Base-by-base conservation (phyloP, 2,888 invertebrate species). In the Allophyes oxyacanthae region DNA sequence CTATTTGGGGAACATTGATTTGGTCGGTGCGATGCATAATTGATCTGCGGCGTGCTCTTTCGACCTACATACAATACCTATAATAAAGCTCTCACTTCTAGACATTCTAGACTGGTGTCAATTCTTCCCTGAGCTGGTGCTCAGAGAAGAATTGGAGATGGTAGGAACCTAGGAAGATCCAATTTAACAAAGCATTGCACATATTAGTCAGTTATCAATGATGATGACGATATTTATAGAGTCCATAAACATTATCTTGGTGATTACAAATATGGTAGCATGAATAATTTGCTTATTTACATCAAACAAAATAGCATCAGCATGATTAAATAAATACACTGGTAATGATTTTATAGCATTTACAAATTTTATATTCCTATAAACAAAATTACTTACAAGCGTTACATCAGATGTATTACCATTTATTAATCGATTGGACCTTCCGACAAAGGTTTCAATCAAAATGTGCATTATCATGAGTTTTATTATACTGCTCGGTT, bases 401-500 rank as follows among this genome's bases (percentile, higher is more conserved):
- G 20, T 40, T 30, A 9, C 30, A 36, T 40, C 25, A 42, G 13
- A 15, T 9, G 7, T 15, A 41, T 49, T 36, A 15, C 36, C 20
- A 44, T 41, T 33, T 13, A 58, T n/a, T n/a, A n/a, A n/a, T n/a
- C n/a, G n/a, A n/a, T 32, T 42, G 25, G 14, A n/a, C n/a, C n/a
- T 8, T 30, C 37, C 38, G 37, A n/a, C 6, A 2, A 34, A 20
- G 42, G 30, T 30, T 49, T 25, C 26, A 13, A 46, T 34, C 32
- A 43, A 50, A 64, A 40, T 61, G 7, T 64, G 46, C 54, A 33
- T 10, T 20, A 36, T 66, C 61, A 66, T 48, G 25, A 46, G 37
- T 33, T 42, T 14, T 40, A 44, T 60, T 50, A 37, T 20, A 20
- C n/a, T 37, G 14, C 14, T 28, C 4, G 6, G 51, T 52, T 51